Evolutionary conservation across 2,888 invertebrate genomes (phyloP), one percentile per base, ranked within the genome.

Genomic region (Drosophila austrosaltans): DNA sequence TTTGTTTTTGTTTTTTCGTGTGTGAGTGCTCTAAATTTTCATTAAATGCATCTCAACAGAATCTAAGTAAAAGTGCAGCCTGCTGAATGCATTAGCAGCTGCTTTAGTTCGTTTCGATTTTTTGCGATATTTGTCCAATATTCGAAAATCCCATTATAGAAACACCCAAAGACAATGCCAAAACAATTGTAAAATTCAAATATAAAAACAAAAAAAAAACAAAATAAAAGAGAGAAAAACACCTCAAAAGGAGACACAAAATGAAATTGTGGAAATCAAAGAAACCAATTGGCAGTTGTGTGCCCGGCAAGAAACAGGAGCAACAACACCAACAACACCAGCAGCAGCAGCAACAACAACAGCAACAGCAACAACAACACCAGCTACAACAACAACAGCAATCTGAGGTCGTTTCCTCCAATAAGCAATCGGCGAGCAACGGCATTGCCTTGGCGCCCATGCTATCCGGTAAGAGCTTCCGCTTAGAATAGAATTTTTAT

Each of bases 231-330:
- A 54, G 28, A 48, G 57, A 28, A 63, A 36, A 63, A 63, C 12
- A 28, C 28, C 28, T 61, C 40, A 3, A 56, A 53, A 28, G 42
- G 53, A 61, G 25, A 66, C 32, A 39, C 58, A 65, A 65, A 76
- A 92, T 92, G 93, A 92, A 92, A 85, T 80, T 92, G 87, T 92
- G 92, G 92, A 92, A 92, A 80, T 90, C 93, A 2, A 92, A 92
- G 75, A 92, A 92, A 67, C 91, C 92, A 65, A 91, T 91, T 62
- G 91, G 91, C 48, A 92, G 92, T 81, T 92, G 92, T 82, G 92
- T 92, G 62, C 91, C 92, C 32, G 92, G 92, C 70, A 92, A 91
- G 32, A 91, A 91, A 75, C 90, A 82, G 78, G 92, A 92, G 16
- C 90, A 82, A 71, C 91, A 91, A 63, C 86, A 89, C 69, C 74